phyloP scores from a whole-genome alignment of 2,113 vertebrate genomes.

The Thunnus maccoyii region DNA sequence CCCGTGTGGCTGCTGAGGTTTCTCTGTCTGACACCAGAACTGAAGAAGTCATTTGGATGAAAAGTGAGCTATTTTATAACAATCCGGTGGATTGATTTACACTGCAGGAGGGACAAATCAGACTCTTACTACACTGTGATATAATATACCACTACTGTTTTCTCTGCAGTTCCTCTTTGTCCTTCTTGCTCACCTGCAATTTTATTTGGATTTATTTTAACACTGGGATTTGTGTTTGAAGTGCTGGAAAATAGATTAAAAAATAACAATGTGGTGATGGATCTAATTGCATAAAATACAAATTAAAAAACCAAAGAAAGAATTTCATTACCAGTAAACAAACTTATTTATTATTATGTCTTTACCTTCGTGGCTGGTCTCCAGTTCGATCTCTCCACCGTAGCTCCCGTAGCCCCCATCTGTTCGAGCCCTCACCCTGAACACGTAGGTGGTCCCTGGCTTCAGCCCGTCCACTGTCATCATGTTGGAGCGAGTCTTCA shows the following conservation, averaged over 20 bases:
- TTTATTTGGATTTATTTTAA: slow-evolving; percentile 17
- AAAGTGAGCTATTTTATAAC: slow-evolving; percentile 44
- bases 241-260: not conserved
- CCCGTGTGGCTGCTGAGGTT: slow-evolving; percentile 11
- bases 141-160: slow-evolving; percentile 8
- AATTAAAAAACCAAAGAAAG: not conserved
- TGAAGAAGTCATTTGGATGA: slow-evolving; percentile 34
- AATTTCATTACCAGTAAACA: not conserved
- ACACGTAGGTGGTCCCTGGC: slow-evolving; percentile 87
- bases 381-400: slow-evolving; percentile 88
- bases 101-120: slow-evolving; percentile 34
- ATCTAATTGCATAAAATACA: slow-evolving; percentile 1
- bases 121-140: slow-evolving; percentile 15
- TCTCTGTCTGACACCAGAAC: slow-evolving; percentile 43
- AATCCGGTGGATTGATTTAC: slow-evolving; percentile 42
- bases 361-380: slow-evolving; percentile 88
- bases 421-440: slow-evolving; percentile 86
- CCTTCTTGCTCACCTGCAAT: slow-evolving; percentile 14
- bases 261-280: not conserved
- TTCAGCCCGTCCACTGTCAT: slow-evolving; percentile 90
- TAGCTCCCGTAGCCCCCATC: slow-evolving; percentile 87
- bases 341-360: not conserved
- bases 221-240: not conserved
- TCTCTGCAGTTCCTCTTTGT: slow-evolving; percentile 30
- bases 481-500: slow-evolving; percentile 88